Base-by-base conservation (phyloP, 2,888 invertebrate species). In the Mythimna ferrago region DNA sequence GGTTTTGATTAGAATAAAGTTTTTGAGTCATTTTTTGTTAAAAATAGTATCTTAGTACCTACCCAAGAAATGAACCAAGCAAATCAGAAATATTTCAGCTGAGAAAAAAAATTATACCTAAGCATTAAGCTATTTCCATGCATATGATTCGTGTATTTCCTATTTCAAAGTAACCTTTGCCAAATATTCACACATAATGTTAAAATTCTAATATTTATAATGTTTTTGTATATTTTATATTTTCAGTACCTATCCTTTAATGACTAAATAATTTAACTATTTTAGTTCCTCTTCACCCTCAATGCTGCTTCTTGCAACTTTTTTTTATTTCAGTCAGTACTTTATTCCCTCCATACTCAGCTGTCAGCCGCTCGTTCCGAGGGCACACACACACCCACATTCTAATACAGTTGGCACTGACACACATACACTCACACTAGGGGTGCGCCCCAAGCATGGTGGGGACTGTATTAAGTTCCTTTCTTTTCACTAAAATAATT, bases 401-500 rank as follows among this genome's bases (percentile, higher is more conserved):
- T 76, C 71, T 69, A 78, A 82, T 82, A 82, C 84, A 82, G 71
- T 72, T 83, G 85, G 81, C 87, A 86, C 87, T 83, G 81, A 88
- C 86, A 90, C 90, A 85, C 87, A 88, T 90, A 86, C 76, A 82
- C 75, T 66, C 80, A 73, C 80, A 61, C 66, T 76, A 93, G 94
- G 95, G 95, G 95, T 94, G 95, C 94, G 95, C 90, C 93, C 91
- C 92, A 93, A 90, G 92, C 89, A 89, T 90, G 93, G 95, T 94
- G 95, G 96, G 96, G 95, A 94, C 93, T 96, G 96, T 96, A 96
- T 96, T 96, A 96, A 96, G 96, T 96, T 96, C 94, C 95, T 95
- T 96, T 96, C 96, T 96, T 96, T 96, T 95, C 96, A 95, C 96
- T 96, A 96, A 96, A 96, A 96, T 96, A 94, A 96, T 96, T 96